Percentiles rank a stretch among this genome's conserved stretches.
phyloP scores from a whole-genome alignment of 2,797 vertebrate species.

The Phataginus tricuspis region DNA sequence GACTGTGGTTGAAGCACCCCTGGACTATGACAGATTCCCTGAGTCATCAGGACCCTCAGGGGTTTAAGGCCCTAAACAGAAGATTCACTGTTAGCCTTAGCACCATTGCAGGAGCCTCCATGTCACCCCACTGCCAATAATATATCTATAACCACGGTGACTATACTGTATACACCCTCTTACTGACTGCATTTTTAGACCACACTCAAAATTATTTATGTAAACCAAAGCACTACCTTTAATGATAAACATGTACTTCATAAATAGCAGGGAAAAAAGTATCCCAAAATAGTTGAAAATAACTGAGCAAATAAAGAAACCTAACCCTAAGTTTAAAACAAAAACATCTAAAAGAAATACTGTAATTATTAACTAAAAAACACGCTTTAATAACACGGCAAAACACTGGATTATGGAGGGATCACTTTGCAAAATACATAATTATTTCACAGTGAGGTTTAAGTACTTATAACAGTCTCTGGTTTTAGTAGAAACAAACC shows the following conservation, averaged over 20 bases:
- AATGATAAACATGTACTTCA: slow-evolving; percentile 76
- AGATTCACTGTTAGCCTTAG: slow-evolving; percentile 69
- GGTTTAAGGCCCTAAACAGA: slow-evolving; percentile 74
- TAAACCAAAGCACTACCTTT: slow-evolving; percentile 77
- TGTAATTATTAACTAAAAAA: slow-evolving; percentile 59
- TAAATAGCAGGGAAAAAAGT: slow-evolving; percentile 81
- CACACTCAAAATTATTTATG: slow-evolving; percentile 79
- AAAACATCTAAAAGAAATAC: slow-evolving; percentile 48
- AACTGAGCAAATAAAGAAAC: slow-evolving; percentile 33
- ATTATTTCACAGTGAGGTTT: slow-evolving; percentile 87
- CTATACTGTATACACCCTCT: slow-evolving; percentile 48
- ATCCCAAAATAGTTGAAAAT: slow-evolving; percentile 68
- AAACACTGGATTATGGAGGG: slow-evolving; percentile 65
- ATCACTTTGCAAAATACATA: slow-evolving; percentile 79
- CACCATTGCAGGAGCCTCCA: slow-evolving; percentile 53
- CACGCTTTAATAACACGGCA: slow-evolving; percentile 74
- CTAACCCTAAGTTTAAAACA: slow-evolving; percentile 56
- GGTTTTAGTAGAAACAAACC: slow-evolving; percentile 79
- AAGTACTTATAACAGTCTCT: slow-evolving; percentile 69
- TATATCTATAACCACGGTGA: slow-evolving; percentile 6
- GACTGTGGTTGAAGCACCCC: slow-evolving; percentile 65
- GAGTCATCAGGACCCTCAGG: slow-evolving; percentile 74
- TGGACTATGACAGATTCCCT: slow-evolving; percentile 69
- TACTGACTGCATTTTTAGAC: slow-evolving; percentile 69
- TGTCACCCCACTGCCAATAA: slow-evolving; percentile 24